phyloP scores from a whole-genome alignment of 2,797 vertebrate genomes.

The Simalia tracyae region DNA sequence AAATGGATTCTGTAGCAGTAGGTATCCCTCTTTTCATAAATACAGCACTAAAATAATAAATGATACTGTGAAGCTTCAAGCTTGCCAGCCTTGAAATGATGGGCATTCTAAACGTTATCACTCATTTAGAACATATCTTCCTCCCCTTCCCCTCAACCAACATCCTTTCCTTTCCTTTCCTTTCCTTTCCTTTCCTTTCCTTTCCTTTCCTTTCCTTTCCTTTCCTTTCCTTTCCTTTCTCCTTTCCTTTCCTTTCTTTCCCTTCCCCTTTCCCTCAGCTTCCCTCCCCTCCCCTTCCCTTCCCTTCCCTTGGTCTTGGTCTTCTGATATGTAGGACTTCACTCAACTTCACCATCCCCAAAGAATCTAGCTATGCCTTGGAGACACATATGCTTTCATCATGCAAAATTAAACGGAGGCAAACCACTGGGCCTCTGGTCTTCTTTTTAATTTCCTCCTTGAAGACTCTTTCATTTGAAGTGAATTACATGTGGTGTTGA shows the following conservation, averaged over 20 bases:
- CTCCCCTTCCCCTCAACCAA: not conserved
- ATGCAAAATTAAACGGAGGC: not conserved
- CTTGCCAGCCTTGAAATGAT: not conserved
- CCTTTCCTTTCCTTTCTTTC: too few species aligned
- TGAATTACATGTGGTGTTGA: not conserved
- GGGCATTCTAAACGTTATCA: not conserved
- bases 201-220: not conserved
- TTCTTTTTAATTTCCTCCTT: constrained; percentile 14
- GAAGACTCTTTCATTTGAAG: not conserved
- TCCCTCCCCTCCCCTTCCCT: not conserved
- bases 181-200: not conserved
- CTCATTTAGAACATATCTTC: not conserved
- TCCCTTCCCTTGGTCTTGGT: not conserved
- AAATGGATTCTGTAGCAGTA: not conserved
- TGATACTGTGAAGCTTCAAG: not conserved
- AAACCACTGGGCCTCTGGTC: not conserved
- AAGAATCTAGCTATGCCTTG: not conserved
- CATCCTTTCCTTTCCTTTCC: too few species aligned
- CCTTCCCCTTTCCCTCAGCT: not conserved
- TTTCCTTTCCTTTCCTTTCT: too few species aligned
- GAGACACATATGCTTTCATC: not conserved
- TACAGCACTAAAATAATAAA: not conserved
- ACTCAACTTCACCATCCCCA: not conserved
- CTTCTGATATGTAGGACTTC: not conserved
- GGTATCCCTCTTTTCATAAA: not conserved